Base-by-base conservation (phyloP, 2,113 vertebrate species). In the Aspidoscelis tigris region DNA sequence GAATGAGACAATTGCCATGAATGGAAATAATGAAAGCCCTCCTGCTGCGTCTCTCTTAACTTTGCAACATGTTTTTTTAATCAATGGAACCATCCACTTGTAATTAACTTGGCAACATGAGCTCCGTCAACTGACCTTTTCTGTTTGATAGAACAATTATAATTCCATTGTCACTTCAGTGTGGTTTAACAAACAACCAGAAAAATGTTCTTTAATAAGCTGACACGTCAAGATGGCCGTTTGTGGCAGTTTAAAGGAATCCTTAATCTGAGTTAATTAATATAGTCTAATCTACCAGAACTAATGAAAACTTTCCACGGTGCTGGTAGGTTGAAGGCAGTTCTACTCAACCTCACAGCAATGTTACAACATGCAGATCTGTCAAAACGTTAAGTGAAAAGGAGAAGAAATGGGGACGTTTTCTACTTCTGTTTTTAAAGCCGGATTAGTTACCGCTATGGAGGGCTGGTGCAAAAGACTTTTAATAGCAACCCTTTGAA, bases 251-350 rank as follows among this genome's bases (percentile, higher is more conserved):
- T 90, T 83, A 86, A 80, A 91, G 88, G 88, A 89, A 80, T 87
- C 82, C 80, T 93, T 91, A 83, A 89, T 93, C 92, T 90, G 77
- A 84, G 61, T 72, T 94, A 90, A 93, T 94, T 94, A 94, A 89
- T 81, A n/a, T 68, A 58, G 68, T 41, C 86, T 85, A 89, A 93
- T 92, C 90, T 87, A 87, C 33, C 82, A 82, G 92, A 91, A 91
- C 89, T 91, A 93, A 91, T 72, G 89, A 78, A 84, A 94, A 89
- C 89, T 89, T 91, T 87, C 88, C 84, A 83, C 70, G 55, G 55
- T 58, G 86, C 81, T 21, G 4, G 74, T 10, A 90, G 78, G 89
- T 91, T 81, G 79, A 16, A 24, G 76, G 83, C 80, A 58, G 55
- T 76, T 7, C 6, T 43, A 86, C 72, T 84, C 82, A 83, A 21